Base-by-base conservation (phyloP, 2,797 vertebrate species). In the Diglossa cyanea region DNA sequence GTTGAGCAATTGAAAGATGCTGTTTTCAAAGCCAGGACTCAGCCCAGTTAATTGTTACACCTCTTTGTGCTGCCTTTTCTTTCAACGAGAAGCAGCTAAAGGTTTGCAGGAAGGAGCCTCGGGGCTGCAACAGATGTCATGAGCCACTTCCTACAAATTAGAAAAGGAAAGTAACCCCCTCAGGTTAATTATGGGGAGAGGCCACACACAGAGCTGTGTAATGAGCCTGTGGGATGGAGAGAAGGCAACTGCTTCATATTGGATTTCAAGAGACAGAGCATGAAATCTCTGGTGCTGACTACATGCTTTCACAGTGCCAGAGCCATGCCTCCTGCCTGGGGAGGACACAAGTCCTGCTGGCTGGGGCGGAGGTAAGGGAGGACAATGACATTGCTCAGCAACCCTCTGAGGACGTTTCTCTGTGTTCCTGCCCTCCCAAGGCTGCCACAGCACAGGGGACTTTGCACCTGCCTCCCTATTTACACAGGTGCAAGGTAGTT, bases 61-160 rank as follows among this genome's bases (percentile, higher is more conserved):
- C 73, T 89, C 93, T 94, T 94, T 89, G 80, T 76, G 55, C 57
- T 87, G 81, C 65, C 83, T 86, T 94, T 87, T 75, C 87, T 93
- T 94, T 91, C 68, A 67, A 8, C 3, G 20, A 53, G 86, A 89
- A 95, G 45, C 68, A 94, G 80, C 94, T 53, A 83, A 63, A 96
- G 78, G 78, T 94, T 96, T 77, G 86, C 71, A 94, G 91, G 92
- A 96, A 96, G 94, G 89, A 96, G 96, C 97, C 97, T 63, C 50
- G 0, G 92, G 97, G 95, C 94, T 86, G n/a, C 92, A 94, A 95
- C 96, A 97, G 96, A 97, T 97, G 97, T 97, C 97, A 96, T 54
- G 90, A 97, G 90, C 95, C 83, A 96, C 95, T 97, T 98, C 97
- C 97, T 97, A 97, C 97, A 97, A 97, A 97, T 97, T 97, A 97